Evolutionary conservation across 2,113 vertebrate species (phyloP), one percentile per base, ranked within the genome.

Genomic region (Catharus bicknelli): DNA sequence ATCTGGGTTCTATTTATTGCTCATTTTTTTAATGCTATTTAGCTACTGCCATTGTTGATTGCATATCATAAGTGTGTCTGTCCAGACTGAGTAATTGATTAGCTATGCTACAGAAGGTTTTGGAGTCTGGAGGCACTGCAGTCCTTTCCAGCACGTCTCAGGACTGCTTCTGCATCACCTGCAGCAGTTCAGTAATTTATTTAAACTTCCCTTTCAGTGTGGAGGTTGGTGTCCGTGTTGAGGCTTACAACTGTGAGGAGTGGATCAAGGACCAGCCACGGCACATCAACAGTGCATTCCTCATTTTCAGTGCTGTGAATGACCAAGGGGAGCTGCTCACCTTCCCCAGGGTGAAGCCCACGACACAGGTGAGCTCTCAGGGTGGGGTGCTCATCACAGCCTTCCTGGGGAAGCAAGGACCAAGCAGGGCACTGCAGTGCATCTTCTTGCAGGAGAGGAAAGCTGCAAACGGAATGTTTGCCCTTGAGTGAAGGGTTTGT

Each of bases 281-380:
- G 9, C 98, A 98, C 83, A 98, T 98, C 79, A 98, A 98, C 94
- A 98, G 98, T 4, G 98, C 98, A 2, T 98, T 98, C 79, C 96
- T 98, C 79, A 97, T 98, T 90, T 98, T 98, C 32, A 95, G 85
- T 16, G 74, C 96, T 53, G 32, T 97, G 42, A 32, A 96, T 72
- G 93, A 96, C 30, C 82, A 88, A 69, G 96, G 95, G 63, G 81
- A 97, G 29, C 79, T 70, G 32, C 68, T 97, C 55, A 62, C 86
- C 19, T 97, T 98, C 30, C 98, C 97, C 68, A 95, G 61, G 83
- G 93, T 98, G 79, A 97, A 93, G 34, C 97, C 97, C 54, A 78
- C 45, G 3, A 97, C 97, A 53, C 76, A 98, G 97, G 98, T 98
- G 80, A 97, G 96, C 47, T 38, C n/a, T 84, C 4, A 18, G 43